phyloP scores from a whole-genome alignment of 1,140 invertebrate species.

The Drosophila baimaii region DNA sequence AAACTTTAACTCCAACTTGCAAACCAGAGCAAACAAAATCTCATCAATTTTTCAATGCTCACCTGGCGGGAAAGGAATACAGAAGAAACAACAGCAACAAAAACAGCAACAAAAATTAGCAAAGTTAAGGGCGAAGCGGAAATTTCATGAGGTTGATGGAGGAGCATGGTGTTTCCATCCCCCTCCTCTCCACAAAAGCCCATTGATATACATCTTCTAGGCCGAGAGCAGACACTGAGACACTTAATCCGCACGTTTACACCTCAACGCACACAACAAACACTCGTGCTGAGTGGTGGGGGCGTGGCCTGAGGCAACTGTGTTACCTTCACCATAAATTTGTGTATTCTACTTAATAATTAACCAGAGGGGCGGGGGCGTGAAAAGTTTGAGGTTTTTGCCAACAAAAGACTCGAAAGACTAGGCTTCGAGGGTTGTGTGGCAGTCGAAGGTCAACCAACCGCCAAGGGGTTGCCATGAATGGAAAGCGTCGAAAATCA shows the following conservation, averaged over 20 bases:
- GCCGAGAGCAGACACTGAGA: constrained; percentile 60
- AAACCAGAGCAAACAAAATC: constrained; percentile 62
- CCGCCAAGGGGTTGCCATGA: constrained; percentile 13
- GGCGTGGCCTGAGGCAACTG: constrained; percentile 19
- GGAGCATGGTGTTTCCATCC: background rate
- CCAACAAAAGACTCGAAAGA: constrained; percentile 33
- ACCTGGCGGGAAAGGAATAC: constrained; percentile 40
- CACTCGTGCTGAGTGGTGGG: constrained; percentile 4
- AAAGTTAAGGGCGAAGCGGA: constrained; percentile 55
- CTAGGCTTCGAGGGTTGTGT: background rate
- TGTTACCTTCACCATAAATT: constrained; percentile 66
- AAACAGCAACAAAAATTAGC: constrained; percentile 60
- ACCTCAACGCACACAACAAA: constrained; percentile 76
- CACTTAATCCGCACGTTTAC: constrained; percentile 82
- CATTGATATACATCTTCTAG: constrained; percentile 60
- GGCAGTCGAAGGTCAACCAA: constrained; percentile 25
- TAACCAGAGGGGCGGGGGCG: constrained; percentile 44
- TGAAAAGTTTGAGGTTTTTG: constrained; percentile 37
- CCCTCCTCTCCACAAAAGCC: constrained; percentile 23
- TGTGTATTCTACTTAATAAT: constrained; percentile 81
- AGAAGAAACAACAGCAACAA: constrained; percentile 15
- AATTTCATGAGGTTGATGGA: constrained; percentile 39
- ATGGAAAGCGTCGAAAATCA: constrained; percentile 26
- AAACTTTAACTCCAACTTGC: constrained; percentile 35
- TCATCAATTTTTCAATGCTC: constrained; percentile 76